Percentiles rank a stretch among this genome's conserved stretches.
Evolutionary conservation across 2,113 vertebrate species (phyloP).

Genomic region (Cettia cetti): DNA sequence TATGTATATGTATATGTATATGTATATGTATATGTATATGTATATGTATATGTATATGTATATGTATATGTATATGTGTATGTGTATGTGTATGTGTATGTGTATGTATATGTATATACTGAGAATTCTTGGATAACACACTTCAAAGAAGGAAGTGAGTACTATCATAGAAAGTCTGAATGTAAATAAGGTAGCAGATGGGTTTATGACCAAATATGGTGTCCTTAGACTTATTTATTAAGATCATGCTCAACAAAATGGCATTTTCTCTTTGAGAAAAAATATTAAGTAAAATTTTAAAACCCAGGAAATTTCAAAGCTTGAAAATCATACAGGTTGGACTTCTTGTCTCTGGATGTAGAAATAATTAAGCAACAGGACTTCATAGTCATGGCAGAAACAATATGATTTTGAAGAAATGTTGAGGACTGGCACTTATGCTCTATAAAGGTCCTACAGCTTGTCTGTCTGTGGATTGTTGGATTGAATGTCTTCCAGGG

Average conservation of each 20-base stretch:
- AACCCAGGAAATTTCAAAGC: not conserved
- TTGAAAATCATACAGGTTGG: not conserved
- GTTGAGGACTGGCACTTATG: rapidly evolving
- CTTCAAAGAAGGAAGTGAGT: not conserved
- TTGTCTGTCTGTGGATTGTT: not conserved
- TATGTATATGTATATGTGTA: too few species aligned
- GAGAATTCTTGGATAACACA: not conserved
- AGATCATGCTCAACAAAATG: not conserved
- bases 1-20: too few species aligned
- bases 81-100: too few species aligned
- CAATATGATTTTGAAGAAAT: not conserved
- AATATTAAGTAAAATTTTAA: not conserved
- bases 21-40: too few species aligned
- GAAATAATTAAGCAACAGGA: not conserved
- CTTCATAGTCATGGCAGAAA: not conserved
- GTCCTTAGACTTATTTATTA: not conserved
- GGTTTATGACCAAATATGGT: not conserved
- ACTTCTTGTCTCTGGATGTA: not conserved
- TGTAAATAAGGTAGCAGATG: not conserved
- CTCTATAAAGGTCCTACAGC: not conserved
- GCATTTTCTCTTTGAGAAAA: not conserved
- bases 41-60: too few species aligned
- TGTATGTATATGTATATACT: too few species aligned
- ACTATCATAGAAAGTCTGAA: not conserved
- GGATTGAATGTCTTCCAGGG: not conserved